Evolutionary conservation across 2,113 vertebrate genomes (phyloP).

Genomic region (Coryphaenoides rupestris): DNA sequence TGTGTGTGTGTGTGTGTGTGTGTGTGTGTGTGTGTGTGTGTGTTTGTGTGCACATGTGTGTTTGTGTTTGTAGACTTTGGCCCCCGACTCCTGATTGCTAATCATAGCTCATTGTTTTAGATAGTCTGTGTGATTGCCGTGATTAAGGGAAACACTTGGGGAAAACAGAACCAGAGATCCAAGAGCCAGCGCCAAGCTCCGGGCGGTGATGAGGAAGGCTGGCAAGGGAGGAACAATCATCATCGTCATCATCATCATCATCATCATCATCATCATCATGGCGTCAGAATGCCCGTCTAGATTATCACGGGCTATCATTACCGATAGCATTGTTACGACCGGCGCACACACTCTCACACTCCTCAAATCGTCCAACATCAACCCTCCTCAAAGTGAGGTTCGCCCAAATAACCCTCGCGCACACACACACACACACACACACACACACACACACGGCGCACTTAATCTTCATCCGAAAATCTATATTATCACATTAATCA

Average conservation of each 20-base stretch:
- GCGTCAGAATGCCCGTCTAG: too few relatives aligned
- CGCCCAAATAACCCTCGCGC: too few relatives aligned
- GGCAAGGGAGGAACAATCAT: neutral
- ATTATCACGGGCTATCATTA: too few relatives aligned
- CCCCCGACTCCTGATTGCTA: conserved; percentile 28
- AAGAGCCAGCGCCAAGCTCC: neutral
- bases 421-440: too few relatives aligned
- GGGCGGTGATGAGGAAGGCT: neutral
- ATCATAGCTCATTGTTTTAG: conserved; percentile 64
- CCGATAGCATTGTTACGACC: too few relatives aligned
- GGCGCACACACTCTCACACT: too few relatives aligned
- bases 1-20: neutral
- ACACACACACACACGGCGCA: too few relatives aligned
- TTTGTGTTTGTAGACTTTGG: conserved; percentile 5
- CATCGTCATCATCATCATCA: neutral
- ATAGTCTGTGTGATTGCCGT: conserved; percentile 52
- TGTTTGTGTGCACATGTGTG: conserved; percentile 9
- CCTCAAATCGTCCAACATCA: too few relatives aligned
- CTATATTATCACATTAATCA: too few relatives aligned
- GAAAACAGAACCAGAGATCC: conserved; percentile 14
- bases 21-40: conserved; percentile 6
- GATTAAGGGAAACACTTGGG: conserved; percentile 46
- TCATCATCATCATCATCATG: neutral
- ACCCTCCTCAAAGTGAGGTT: too few relatives aligned
- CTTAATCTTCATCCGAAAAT: too few relatives aligned